Evolutionary conservation across 2,797 vertebrate species (phyloP).

Genomic region (Mallotus villosus): DNA sequence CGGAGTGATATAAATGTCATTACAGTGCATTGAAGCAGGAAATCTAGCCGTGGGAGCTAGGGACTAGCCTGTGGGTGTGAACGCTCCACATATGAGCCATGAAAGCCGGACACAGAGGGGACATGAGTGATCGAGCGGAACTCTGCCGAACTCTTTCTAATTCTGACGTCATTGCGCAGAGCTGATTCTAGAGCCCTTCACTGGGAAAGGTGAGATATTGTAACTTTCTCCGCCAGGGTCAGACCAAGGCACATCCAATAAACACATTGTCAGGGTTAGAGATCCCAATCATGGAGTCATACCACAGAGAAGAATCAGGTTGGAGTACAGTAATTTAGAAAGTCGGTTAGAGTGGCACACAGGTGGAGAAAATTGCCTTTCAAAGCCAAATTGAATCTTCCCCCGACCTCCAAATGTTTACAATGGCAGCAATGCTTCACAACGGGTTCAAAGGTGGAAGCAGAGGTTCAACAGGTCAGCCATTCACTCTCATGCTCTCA

Average conservation of each 20-base stretch:
- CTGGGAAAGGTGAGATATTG: background rate
- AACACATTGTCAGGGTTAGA: no score
- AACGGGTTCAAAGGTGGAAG: conserved; percentile 63
- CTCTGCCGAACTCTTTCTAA: conserved; percentile 38
- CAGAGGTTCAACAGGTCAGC: conserved; percentile 56
- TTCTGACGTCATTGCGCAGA: background rate
- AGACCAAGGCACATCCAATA: no score
- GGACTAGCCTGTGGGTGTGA: conserved; percentile 69
- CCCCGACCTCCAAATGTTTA: background rate
- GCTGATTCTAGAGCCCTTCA: background rate
- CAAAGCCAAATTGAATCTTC: background rate
- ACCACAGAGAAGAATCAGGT: no score
- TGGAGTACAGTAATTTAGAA: no score
- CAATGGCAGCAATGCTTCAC: conserved; percentile 68
- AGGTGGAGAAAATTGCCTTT: no score
- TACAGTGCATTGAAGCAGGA: conserved; percentile 72
- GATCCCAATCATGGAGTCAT: no score
- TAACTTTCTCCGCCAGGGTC: no score
- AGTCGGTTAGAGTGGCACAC: no score
- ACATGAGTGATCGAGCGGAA: conserved; percentile 63
- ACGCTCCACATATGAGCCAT: conserved; percentile 63
- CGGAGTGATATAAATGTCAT: conserved; percentile 75
- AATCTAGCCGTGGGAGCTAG: conserved; percentile 68
- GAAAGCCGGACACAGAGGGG: conserved; percentile 59
- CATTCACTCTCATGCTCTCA: conserved; percentile 57